Evolutionary conservation across 2,888 invertebrate species (phyloP).

Genomic region (Euclidia mi): DNA sequence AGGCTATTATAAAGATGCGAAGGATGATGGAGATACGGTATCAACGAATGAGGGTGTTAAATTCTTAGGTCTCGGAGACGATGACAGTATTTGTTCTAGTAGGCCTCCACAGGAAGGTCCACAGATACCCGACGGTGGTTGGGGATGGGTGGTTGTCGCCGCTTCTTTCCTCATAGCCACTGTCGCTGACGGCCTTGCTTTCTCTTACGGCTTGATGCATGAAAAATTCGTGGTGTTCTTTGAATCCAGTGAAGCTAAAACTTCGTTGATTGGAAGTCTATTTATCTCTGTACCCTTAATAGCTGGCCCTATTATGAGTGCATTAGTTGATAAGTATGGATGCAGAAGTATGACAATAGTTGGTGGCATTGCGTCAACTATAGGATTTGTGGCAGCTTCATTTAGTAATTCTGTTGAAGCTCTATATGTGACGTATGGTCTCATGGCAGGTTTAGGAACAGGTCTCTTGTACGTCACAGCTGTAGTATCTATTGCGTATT

Average conservation of each 20-base stretch:
- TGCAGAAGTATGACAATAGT: slow-evolving; percentile 94
- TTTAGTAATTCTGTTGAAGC: slow-evolving; percentile 93
- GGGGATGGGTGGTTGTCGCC: slow-evolving; percentile 97
- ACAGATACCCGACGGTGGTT: slow-evolving; percentile 95
- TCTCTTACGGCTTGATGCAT: slow-evolving; percentile 97
- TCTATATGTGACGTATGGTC: slow-evolving; percentile 95
- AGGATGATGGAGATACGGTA: slow-evolving; percentile 80
- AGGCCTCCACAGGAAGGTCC: slow-evolving; percentile 82
- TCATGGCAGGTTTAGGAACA: slow-evolving; percentile 95
- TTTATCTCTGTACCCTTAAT: slow-evolving; percentile 97
- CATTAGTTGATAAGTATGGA: slow-evolving; percentile 95
- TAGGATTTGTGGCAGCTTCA: slow-evolving; percentile 94
- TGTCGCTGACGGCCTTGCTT: slow-evolving; percentile 97
- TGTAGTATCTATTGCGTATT: slow-evolving; percentile 97
- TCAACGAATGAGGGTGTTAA: slow-evolving; percentile 87
- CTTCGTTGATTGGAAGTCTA: slow-evolving; percentile 96
- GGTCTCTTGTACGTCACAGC: slow-evolving; percentile 96
- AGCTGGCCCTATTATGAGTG: slow-evolving; percentile 95
- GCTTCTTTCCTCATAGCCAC: slow-evolving; percentile 96
- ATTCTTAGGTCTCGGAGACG: slow-evolving; percentile 87
- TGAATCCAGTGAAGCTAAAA: slow-evolving; percentile 94
- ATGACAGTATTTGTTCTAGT: slow-evolving; percentile 86
- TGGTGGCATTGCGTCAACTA: slow-evolving; percentile 92
- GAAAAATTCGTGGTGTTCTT: slow-evolving; percentile 95
- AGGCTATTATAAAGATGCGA: slow-evolving; percentile 69